Evolutionary conservation across 2,113 vertebrate genomes (phyloP).

Genomic region (Prunella himalayana): DNA sequence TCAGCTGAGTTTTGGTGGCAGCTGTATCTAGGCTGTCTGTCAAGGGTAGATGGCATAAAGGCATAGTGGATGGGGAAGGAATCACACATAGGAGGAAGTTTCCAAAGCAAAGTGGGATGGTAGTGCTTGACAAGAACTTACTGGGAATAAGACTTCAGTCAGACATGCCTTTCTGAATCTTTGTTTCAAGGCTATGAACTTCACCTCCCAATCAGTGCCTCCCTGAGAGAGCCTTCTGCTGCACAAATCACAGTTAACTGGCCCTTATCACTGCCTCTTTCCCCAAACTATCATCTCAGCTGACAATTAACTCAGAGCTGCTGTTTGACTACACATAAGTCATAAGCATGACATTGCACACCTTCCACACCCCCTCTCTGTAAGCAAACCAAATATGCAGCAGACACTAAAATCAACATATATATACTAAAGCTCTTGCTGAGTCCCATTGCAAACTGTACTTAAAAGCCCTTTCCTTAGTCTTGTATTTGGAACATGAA

Average conservation of each 20-base stretch:
- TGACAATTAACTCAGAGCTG: neutral
- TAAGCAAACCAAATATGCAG: neutral
- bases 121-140: neutral
- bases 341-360: neutral
- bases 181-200: neutral
- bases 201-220: neutral
- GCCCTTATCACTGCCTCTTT: neutral
- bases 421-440: neutral
- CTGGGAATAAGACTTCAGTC: neutral
- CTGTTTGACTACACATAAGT: neutral
- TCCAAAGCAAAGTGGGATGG: neutral
- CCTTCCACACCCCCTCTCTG: neutral
- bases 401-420: neutral
- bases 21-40: neutral
- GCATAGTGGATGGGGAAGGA: neutral
- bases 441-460: neutral
- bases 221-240: neutral
- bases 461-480: neutral
- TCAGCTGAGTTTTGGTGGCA: neutral
- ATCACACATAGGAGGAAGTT: neutral
- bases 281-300: neutral
- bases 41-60: neutral
- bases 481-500: neutral
- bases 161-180: neutral
- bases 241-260: neutral